phyloP scores from a whole-genome alignment of 2,797 vertebrate species.

The Morus bassanus region DNA sequence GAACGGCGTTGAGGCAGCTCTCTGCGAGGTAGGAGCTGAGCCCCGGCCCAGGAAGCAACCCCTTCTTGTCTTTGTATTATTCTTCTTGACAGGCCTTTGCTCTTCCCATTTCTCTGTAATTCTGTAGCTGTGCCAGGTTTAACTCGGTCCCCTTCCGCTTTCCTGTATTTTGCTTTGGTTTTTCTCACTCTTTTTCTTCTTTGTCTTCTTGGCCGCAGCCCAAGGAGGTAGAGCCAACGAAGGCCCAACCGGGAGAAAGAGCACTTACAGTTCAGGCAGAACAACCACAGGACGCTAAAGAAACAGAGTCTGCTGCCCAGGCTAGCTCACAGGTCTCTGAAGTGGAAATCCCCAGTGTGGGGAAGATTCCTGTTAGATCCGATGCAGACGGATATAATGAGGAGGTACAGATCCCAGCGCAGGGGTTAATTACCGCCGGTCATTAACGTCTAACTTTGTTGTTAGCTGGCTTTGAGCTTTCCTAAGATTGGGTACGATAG shows the following conservation, averaged over 20 bases:
- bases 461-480: not conserved
- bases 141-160: not conserved
- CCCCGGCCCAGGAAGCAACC: not conserved
- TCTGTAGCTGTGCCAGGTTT: not conserved
- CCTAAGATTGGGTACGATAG: not conserved
- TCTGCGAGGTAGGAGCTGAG: slow-evolving; percentile 68
- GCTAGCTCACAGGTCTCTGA: slow-evolving; percentile 86
- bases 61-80: not conserved
- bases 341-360: slow-evolving; percentile 96
- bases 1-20: slow-evolving; percentile 63
- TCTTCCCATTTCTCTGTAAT: not conserved
- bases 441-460: not conserved
- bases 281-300: slow-evolving; percentile 37
- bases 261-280: slow-evolving; percentile 69
- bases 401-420: slow-evolving; percentile 81
- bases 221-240: slow-evolving; percentile 61
- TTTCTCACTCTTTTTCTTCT: slow-evolving; percentile 30
- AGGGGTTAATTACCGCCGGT: not conserved
- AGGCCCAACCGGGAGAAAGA: slow-evolving; percentile 58
- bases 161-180: not conserved
- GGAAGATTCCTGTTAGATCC: slow-evolving; percentile 90
- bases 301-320: slow-evolving; percentile 60
- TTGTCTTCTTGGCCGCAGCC: slow-evolving; percentile 56
- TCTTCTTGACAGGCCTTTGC: not conserved
- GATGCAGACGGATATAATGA: slow-evolving; percentile 96